Conservation (phyloP, 1,140 invertebrate species). For the Temnothorax nylanderi region DNA sequence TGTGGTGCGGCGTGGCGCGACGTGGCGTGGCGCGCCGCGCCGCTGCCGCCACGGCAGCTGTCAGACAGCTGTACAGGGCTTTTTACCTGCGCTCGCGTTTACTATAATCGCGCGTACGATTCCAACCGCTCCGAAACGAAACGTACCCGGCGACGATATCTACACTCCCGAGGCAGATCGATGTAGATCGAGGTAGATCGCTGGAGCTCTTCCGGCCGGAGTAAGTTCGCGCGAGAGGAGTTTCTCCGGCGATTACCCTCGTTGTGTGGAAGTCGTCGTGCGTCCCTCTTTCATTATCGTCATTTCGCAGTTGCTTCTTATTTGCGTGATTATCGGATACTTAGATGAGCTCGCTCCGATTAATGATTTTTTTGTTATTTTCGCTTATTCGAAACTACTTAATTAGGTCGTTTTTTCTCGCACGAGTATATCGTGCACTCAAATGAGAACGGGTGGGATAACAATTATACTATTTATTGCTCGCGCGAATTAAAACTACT, state of each 20-base stretch:
- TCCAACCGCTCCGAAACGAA: constrained; percentile 51
- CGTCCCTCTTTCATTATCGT: constrained; percentile 19
- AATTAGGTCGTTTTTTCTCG: background rate
- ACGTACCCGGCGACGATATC: constrained; percentile 20
- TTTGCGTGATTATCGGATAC: background rate
- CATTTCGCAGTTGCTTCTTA: background rate
- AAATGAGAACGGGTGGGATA: background rate
- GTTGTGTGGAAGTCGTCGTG: background rate
- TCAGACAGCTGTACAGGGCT: constrained; percentile 85
- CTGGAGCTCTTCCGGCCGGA: background rate
- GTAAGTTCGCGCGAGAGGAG: background rate
- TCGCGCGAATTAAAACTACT: background rate
- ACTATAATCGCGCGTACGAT: constrained; percentile 73
- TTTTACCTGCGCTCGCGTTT: constrained; percentile 82
- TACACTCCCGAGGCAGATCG: background rate
- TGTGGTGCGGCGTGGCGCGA: constrained; percentile 4
- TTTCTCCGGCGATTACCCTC: background rate
- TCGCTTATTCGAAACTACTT: background rate
- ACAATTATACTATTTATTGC: background rate
- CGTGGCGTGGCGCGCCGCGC: constrained; percentile 12
- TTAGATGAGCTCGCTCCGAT: background rate
- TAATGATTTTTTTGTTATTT: constrained; percentile 14
- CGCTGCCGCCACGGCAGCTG: constrained; percentile 81
- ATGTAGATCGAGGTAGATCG: constrained; percentile 10
- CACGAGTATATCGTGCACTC: background rate